phyloP scores from a whole-genome alignment of 2,113 vertebrate species.

The Eidolon helvum region DNA sequence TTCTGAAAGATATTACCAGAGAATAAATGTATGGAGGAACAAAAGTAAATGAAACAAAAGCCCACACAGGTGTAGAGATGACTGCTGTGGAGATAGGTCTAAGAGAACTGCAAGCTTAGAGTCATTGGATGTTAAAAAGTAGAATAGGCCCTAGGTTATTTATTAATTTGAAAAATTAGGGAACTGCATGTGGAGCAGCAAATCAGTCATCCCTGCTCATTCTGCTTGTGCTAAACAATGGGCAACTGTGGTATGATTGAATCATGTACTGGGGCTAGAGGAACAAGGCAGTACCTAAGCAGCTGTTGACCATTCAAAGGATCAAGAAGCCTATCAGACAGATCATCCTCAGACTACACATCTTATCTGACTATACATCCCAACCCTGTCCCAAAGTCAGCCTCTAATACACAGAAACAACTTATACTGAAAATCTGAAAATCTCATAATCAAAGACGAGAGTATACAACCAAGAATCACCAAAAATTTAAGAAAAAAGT shows the following conservation, averaged over 20 bases:
- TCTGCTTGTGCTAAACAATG: neutral
- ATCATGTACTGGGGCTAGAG: neutral
- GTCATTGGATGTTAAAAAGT: neutral
- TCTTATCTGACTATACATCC: neutral
- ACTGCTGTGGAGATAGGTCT: neutral
- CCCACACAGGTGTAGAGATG: neutral
- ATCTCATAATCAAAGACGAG: neutral
- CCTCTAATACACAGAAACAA: neutral
- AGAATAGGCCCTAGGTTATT: neutral
- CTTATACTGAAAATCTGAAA: neutral
- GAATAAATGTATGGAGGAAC: neutral
- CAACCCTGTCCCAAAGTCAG: neutral
- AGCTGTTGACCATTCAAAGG: neutral
- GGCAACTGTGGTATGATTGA: neutral
- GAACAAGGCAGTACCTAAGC: neutral
- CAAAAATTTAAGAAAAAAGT: neutral
- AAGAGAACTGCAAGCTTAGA: neutral
- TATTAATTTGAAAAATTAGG: neutral
- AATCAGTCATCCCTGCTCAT: neutral
- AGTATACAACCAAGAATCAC: neutral
- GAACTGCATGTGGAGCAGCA: neutral
- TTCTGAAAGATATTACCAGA: neutral
- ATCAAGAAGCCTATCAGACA: neutral
- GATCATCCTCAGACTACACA: neutral
- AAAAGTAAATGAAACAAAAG: neutral